Percentiles rank a stretch among this genome's conserved stretches.
phyloP scores from a whole-genome alignment of 1,140 invertebrate species.

The Xylocopa sonorina region DNA sequence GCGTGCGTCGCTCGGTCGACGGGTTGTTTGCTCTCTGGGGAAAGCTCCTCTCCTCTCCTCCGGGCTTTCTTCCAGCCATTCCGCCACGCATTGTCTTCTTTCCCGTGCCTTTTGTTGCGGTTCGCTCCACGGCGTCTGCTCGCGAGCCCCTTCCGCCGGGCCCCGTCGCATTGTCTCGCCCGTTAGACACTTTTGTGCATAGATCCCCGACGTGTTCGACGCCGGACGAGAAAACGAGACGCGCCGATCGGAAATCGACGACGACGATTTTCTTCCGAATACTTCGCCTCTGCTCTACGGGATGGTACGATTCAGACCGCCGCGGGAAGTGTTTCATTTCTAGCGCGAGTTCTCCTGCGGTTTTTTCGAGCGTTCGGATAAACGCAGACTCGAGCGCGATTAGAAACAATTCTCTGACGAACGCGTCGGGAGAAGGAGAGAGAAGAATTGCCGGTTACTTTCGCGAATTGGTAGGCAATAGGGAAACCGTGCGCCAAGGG shows the following conservation, averaged over 20 bases:
- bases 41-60: constrained; percentile 30
- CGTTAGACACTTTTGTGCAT: constrained; percentile 23
- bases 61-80: constrained; percentile 32
- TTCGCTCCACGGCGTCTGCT: constrained; percentile 11
- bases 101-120: constrained; percentile 44
- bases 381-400: too few relatives aligned
- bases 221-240: constrained; percentile 16
- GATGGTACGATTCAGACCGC: too few relatives aligned
- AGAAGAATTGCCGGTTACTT: too few relatives aligned
- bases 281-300: too few relatives aligned
- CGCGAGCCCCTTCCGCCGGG: not conserved
- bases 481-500: too few relatives aligned
- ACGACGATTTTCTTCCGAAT: not conserved
- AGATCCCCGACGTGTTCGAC: constrained; percentile 6
- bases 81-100: constrained; percentile 35
- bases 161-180: constrained; percentile 32
- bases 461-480: too few relatives aligned
- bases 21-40: constrained; percentile 32
- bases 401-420: too few relatives aligned
- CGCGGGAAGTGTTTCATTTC: too few relatives aligned
- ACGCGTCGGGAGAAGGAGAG: too few relatives aligned
- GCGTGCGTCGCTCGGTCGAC: not conserved
- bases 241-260: constrained; percentile 15
- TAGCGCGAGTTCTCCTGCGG: too few relatives aligned
- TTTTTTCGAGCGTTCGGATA: too few relatives aligned